Conservation (phyloP, 2,113 vertebrate species). For the Micromys minutus region DNA sequence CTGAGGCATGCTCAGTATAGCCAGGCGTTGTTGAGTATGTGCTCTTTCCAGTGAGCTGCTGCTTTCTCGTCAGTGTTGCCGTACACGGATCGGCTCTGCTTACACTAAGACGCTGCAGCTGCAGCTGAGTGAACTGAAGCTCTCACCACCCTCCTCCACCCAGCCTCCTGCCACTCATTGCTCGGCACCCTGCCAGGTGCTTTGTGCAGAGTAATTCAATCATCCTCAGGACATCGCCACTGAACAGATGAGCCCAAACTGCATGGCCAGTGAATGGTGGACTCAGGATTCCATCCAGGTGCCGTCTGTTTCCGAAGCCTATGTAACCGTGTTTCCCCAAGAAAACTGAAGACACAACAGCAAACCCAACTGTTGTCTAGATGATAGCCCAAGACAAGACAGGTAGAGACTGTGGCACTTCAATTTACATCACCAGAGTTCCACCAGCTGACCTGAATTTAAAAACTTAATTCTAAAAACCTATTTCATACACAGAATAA, state of each 20-base stretch:
- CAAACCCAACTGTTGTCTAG: not conserved
- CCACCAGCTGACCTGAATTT: conserved; percentile 18
- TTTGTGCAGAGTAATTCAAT: not conserved
- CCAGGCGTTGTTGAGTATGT: not conserved
- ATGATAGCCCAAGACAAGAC: not conserved
- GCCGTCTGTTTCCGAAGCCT: not conserved
- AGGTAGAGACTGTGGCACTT: not conserved
- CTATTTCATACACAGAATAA: conserved; percentile 49
- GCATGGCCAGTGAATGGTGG: not conserved
- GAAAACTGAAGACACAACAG: conserved; percentile 21
- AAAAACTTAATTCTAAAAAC: conserved; percentile 37
- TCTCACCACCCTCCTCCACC: not conserved
- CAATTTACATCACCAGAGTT: conserved; percentile 13
- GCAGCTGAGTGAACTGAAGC: not conserved
- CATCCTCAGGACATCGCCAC: not conserved
- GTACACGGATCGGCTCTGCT: not conserved
- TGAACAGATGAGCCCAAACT: not conserved
- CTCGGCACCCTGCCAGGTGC: not conserved
- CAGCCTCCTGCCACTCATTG: not conserved
- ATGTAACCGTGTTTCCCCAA: not conserved
- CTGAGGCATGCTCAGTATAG: not conserved
- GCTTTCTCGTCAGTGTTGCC: not conserved
- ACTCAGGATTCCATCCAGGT: not conserved
- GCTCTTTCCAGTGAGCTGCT: not conserved
- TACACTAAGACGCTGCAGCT: not conserved